phyloP scores from a whole-genome alignment of 1,140 invertebrate genomes.

The Diorhabda carinulata region DNA sequence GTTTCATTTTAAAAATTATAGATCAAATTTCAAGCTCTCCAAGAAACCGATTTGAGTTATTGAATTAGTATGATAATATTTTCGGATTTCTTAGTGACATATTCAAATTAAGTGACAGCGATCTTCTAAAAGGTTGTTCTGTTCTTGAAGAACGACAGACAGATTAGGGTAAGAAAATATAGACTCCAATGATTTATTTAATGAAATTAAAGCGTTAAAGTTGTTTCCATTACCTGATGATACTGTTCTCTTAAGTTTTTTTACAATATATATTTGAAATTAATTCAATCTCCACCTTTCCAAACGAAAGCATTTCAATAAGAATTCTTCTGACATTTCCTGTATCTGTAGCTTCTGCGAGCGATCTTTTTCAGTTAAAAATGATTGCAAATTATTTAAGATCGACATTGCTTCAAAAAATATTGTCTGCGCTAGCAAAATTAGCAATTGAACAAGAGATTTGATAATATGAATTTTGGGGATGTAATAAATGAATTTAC shows the following conservation, averaged over 20 bases:
- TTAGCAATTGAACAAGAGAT: too few species aligned
- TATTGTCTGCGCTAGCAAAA: slow-evolving; percentile 11
- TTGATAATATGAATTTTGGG: too few species aligned
- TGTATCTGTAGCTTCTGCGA: too few species aligned
- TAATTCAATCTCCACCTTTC: too few species aligned
- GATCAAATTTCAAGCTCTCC: slow-evolving; percentile 12
- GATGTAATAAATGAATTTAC: slow-evolving; percentile 13
- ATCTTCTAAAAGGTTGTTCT: too few species aligned
- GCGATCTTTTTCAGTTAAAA: too few species aligned
- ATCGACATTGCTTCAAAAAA: slow-evolving; percentile 29
- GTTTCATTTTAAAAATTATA: not conserved
- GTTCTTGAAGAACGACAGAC: not conserved
- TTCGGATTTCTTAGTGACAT: slow-evolving; percentile 10
- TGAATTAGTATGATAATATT: not conserved
- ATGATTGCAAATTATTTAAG: slow-evolving; percentile 20
- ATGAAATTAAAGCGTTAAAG: too few species aligned
- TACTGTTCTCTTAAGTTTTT: slow-evolving; percentile 3
- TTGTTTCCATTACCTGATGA: not conserved
- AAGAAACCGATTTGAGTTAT: slow-evolving; percentile 15
- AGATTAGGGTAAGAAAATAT: slow-evolving; percentile 10
- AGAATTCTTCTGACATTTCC: slow-evolving; percentile 30
- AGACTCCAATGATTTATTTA: not conserved
- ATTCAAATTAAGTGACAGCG: not conserved
- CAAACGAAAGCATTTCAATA: slow-evolving; percentile 15
- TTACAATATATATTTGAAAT: too few species aligned